Percentiles rank a stretch among this genome's conserved stretches.
These are phyloP conservation scores for Sarcophaga subvicina DNA, from an alignment of 2,888 invertebrate species.

Conservation along the genomic window DNA sequence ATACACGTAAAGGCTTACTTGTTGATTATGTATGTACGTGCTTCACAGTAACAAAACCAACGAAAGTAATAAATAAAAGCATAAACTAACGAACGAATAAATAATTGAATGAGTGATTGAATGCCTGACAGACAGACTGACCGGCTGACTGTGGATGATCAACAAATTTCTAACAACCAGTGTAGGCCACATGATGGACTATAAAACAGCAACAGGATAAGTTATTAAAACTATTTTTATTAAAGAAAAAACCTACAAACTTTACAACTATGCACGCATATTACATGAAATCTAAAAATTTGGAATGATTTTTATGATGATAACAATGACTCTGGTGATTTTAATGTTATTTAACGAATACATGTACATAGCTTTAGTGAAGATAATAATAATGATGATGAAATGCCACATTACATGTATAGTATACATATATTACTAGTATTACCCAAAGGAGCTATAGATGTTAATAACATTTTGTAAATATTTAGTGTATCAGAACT, in stretches of 20 bases:
- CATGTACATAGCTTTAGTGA: neutral
- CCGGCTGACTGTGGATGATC: neutral
- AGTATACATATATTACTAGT: neutral
- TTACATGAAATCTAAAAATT: too few relatives aligned
- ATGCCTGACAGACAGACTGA: neutral
- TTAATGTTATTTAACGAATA: too few relatives aligned
- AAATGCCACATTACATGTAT: neutral
- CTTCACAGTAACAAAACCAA: neutral
- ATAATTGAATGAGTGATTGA: neutral
- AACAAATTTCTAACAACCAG: neutral
- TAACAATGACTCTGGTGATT: too few relatives aligned
- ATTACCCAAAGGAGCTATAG: neutral
- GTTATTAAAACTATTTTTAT: too few relatives aligned
- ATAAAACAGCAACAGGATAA: neutral
- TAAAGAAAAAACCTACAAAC: too few relatives aligned
- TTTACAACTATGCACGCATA: too few relatives aligned
- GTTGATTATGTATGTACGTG: neutral
- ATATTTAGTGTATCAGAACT: neutral
- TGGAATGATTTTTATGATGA: too few relatives aligned
- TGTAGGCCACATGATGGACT: neutral
- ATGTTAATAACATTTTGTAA: neutral
- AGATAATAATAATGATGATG: neutral
- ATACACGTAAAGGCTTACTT: neutral
- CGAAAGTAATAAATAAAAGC: neutral
- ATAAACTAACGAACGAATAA: neutral